A percentile compares a stretch with the other conserved stretches of the same genome.
phyloP scores from a whole-genome alignment of 2,888 invertebrate species.

The Clistopyga incitator region DNA sequence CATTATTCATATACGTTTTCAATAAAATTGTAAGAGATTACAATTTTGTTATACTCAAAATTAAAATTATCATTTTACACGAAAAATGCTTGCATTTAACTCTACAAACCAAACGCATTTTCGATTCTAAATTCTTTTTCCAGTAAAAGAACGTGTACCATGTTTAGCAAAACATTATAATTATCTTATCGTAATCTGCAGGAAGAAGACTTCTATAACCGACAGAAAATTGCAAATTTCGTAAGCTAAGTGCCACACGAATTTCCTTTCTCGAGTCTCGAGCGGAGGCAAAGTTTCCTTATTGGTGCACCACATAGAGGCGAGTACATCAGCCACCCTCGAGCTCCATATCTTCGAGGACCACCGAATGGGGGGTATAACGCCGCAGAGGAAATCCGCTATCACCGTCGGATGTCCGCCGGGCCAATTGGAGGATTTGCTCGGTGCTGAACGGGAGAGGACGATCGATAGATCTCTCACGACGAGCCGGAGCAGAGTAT shows the following conservation, averaged over 20 bases:
- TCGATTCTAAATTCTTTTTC: no score
- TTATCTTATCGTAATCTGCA: neutral
- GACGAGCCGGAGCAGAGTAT: neutral
- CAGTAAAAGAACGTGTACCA: no score
- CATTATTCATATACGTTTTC: no score
- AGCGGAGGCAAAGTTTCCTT: constrained; percentile 45
- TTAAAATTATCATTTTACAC: no score
- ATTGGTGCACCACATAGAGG: constrained; percentile 18
- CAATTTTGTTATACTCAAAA: no score
- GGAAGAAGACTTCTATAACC: neutral
- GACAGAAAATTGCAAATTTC: neutral
- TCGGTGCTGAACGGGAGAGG: constrained; percentile 28
- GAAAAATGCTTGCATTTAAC: no score
- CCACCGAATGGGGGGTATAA: constrained; percentile 40
- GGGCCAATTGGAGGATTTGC: constrained; percentile 58
- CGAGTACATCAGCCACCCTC: constrained; percentile 39
- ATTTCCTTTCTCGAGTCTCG: constrained; percentile 15
- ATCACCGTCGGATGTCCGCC: constrained; percentile 62
- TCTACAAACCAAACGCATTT: no score
- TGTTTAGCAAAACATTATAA: no score
- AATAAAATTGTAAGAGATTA: no score
- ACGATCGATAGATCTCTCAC: constrained; percentile 51
- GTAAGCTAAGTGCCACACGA: neutral
- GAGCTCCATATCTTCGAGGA: constrained; percentile 34
- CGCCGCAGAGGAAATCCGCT: constrained; percentile 56